These are phyloP conservation scores for Xestoiulus laeticollis DNA, from an alignment of 2,888 invertebrate genomes.

Conservation along the genomic window DNA sequence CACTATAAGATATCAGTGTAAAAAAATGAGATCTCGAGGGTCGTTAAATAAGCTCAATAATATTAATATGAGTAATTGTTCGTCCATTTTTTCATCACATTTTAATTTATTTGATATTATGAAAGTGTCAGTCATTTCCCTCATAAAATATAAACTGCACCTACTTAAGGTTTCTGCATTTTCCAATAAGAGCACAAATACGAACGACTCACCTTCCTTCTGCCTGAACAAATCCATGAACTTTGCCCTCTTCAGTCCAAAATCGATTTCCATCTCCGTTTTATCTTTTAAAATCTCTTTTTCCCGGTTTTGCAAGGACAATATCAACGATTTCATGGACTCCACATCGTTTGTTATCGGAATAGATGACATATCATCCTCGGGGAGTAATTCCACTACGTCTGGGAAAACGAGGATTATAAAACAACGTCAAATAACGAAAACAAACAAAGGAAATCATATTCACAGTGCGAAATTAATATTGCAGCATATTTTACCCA, in stretches of 20 bases:
- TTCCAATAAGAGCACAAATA: no score
- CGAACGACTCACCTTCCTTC: conserved; percentile 80
- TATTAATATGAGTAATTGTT: no score
- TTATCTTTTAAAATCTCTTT: conserved; percentile 66
- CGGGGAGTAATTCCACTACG: not conserved
- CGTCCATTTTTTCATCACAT: no score
- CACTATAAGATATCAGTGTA: no score
- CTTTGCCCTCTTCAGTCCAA: conserved; percentile 88
- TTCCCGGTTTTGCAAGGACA: conserved; percentile 48
- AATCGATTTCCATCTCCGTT: conserved; percentile 80
- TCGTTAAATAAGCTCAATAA: no score
- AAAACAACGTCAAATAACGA: not conserved
- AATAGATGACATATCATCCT: not conserved
- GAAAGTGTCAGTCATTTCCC: no score
- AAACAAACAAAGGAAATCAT: not conserved
- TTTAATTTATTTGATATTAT: no score
- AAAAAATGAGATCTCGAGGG: no score
- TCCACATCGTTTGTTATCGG: not conserved
- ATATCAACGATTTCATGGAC: not conserved
- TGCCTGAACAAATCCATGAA: conserved; percentile 92
- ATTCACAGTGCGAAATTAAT: no score
- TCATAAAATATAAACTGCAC: no score
- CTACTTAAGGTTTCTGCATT: no score
- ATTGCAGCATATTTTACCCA: conserved; percentile 56
- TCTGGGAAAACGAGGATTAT: not conserved